phyloP scores from a whole-genome alignment of 2,113 vertebrate genomes.

The Malurus melanocephalus region DNA sequence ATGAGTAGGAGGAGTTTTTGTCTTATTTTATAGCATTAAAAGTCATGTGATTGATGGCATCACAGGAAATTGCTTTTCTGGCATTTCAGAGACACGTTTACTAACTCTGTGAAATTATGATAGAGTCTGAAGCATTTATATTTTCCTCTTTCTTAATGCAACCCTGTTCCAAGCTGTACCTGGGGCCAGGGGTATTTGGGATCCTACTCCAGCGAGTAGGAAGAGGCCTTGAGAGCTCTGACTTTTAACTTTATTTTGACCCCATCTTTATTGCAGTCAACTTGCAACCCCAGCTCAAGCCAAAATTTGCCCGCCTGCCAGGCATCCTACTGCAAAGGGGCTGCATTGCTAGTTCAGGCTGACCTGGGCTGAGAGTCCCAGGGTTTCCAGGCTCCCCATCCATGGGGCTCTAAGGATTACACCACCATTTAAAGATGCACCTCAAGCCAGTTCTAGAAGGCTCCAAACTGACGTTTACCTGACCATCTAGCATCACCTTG shows the following conservation, averaged over 20 bases:
- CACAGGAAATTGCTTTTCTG: background rate
- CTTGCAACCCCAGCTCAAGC: background rate
- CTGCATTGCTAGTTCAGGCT: background rate
- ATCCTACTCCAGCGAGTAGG: background rate
- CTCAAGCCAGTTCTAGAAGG: slow-evolving; percentile 6
- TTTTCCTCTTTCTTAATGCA: background rate
- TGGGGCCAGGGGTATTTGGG: background rate
- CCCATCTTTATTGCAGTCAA: background rate
- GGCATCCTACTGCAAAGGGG: background rate
- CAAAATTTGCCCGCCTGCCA: background rate
- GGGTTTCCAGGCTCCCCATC: background rate
- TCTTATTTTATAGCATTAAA: background rate
- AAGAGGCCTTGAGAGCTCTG: background rate
- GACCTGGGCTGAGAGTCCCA: background rate
- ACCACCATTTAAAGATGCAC: background rate
- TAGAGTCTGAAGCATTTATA: background rate
- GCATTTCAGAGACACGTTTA: background rate
- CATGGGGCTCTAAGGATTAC: background rate
- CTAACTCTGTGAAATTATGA: background rate
- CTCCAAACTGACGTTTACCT: slow-evolving; percentile 3
- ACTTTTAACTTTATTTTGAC: background rate
- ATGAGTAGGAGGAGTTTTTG: background rate
- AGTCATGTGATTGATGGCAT: background rate
- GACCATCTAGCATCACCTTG: background rate
- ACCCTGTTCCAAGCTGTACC: background rate